phyloP scores from a whole-genome alignment of 2,797 vertebrate genomes.

The Poecilia wingei region DNA sequence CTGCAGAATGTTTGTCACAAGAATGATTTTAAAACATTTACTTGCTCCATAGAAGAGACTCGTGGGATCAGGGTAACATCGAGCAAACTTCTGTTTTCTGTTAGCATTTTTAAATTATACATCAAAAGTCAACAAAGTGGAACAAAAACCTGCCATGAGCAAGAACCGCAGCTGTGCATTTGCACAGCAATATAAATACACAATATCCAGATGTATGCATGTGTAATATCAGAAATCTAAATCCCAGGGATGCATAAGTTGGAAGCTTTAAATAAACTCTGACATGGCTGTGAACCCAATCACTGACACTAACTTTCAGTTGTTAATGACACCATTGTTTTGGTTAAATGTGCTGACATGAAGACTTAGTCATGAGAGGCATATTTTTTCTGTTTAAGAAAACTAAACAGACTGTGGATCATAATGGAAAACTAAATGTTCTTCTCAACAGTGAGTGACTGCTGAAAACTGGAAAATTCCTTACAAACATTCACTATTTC shows the following conservation, averaged over 20 bases:
- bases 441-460: background rate
- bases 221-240: background rate
- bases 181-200: background rate
- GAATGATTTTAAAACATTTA: background rate
- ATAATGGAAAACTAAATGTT: background rate
- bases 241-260: background rate
- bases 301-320: background rate
- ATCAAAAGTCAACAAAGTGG: background rate
- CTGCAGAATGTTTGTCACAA: background rate
- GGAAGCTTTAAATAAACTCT: background rate
- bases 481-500: background rate
- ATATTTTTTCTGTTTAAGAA: background rate
- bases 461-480: background rate
- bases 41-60: background rate
- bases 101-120: conserved; percentile 15
- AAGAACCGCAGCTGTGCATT: conserved; percentile 2
- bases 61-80: background rate
- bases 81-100: conserved; percentile 7
- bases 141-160: background rate
- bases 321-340: background rate
- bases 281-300: background rate
- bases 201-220: too few relatives aligned
- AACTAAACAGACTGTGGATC: background rate
- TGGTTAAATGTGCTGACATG: background rate
- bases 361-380: too few relatives aligned